phyloP scores from a whole-genome alignment of 2,113 vertebrate genomes.

The Ammospiza nelsoni region DNA sequence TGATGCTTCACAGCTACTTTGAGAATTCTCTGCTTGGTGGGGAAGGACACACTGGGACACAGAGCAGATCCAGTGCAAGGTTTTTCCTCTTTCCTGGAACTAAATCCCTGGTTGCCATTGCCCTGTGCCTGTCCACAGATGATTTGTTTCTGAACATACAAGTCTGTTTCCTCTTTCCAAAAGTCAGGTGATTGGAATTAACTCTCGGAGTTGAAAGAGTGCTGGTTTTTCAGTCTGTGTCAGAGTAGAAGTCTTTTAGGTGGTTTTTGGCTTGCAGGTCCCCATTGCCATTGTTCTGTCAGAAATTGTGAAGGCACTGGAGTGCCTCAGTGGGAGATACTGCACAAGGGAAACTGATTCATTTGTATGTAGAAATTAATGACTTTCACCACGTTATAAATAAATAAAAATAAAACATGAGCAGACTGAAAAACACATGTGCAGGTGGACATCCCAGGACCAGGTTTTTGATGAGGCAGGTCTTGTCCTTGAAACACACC shows the following conservation, averaged over 20 bases:
- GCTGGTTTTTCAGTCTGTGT: neutral
- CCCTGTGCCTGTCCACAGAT: neutral
- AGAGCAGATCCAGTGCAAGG: neutral
- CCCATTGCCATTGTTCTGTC: rapidly evolving
- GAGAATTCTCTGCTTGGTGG: neutral
- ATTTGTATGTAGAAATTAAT: neutral
- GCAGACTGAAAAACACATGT: neutral
- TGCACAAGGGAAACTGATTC: neutral
- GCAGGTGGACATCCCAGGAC: neutral
- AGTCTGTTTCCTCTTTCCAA: neutral
- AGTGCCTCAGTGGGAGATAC: neutral
- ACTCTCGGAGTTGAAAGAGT: neutral
- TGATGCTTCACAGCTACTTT: neutral
- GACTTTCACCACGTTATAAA: neutral
- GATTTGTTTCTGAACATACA: neutral
- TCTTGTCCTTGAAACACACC: neutral
- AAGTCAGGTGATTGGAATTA: neutral
- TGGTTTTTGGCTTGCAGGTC: neutral
- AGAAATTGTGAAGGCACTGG: too few species aligned
- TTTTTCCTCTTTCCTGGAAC: neutral
- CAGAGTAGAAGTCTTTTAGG: neutral
- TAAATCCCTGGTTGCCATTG: neutral
- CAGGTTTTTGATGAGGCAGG: neutral
- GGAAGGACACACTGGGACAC: neutral
- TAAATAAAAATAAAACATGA: neutral